Evolutionary conservation across 2,797 vertebrate species (phyloP).

Genomic region (Triplophysa yarkandensis): DNA sequence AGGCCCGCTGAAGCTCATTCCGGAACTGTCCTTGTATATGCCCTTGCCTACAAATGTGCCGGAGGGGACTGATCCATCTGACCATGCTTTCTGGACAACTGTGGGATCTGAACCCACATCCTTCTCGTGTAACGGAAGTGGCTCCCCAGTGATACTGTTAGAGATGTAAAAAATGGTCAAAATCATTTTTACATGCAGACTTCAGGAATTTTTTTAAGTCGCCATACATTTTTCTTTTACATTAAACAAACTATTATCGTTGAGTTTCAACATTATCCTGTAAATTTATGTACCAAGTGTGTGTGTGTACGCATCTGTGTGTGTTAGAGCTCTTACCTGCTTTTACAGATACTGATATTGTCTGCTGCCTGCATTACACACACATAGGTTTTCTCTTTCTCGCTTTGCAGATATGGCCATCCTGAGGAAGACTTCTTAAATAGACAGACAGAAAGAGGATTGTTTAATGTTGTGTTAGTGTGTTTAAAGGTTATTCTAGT

Average conservation of each 20-base stretch:
- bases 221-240: too few relatives aligned
- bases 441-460: slow-evolving; percentile 9
- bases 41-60: slow-evolving; percentile 18
- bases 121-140: slow-evolving; percentile 34
- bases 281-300: neutral
- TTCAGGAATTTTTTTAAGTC: too few relatives aligned
- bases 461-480: neutral
- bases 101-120: neutral
- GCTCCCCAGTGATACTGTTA: slow-evolving; percentile 58
- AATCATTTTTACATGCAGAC: neutral
- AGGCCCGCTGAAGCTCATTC: slow-evolving; percentile 71
- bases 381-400: slow-evolving; percentile 58
- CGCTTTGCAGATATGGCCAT: slow-evolving; percentile 32
- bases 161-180: neutral
- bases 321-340: too few relatives aligned
- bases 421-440: slow-evolving; percentile 37
- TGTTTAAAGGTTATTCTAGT: neutral
- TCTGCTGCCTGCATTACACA: slow-evolving; percentile 63
- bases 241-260: neutral
- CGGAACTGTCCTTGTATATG: slow-evolving; percentile 51
- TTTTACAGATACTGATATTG: slow-evolving; percentile 29
- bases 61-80: slow-evolving; percentile 1
- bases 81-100: slow-evolving; percentile 6
- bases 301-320: too few relatives aligned
- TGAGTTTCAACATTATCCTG: neutral